Percentiles rank a stretch among this genome's conserved stretches.
Evolutionary conservation across 2,797 vertebrate species (phyloP).

Genomic region (Typhlichthys subterraneus): DNA sequence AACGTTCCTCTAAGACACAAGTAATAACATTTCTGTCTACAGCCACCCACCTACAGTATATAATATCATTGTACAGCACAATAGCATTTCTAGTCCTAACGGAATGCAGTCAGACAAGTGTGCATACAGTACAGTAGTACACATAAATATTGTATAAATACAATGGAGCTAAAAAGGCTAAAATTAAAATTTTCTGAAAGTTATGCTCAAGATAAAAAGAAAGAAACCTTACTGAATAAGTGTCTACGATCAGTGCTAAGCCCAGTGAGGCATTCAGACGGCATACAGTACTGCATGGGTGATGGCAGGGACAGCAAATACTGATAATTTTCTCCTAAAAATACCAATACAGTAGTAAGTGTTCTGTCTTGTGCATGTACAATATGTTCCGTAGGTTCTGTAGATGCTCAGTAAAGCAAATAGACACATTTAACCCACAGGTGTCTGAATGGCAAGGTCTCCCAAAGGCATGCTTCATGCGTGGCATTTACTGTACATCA

Average conservation of each 20-base stretch:
- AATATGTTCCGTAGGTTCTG: too few species aligned
- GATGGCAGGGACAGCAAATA: too few species aligned
- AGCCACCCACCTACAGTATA: neutral
- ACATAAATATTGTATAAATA: neutral
- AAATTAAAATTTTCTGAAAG: too few species aligned
- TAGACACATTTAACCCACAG: neutral
- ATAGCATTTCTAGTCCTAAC: neutral
- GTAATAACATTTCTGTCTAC: neutral
- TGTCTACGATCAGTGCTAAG: conserved; percentile 15
- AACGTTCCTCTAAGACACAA: too few species aligned
- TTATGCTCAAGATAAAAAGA: too few species aligned
- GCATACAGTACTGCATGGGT: too few species aligned
- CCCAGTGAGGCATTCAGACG: neutral
- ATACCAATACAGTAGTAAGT: too few species aligned
- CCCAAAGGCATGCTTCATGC: neutral
- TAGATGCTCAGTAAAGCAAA: too few species aligned
- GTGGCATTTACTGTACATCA: neutral
- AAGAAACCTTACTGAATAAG: neutral
- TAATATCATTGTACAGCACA: neutral
- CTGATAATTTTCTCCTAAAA: too few species aligned
- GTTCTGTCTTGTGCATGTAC: neutral
- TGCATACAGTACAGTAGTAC: neutral
- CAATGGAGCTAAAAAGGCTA: neutral
- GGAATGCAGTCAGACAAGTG: neutral
- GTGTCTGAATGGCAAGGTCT: neutral